Evolutionary conservation across 2,797 vertebrate genomes (phyloP), one percentile per base, ranked within the genome.

Genomic region (Gouania willdenowi): DNA sequence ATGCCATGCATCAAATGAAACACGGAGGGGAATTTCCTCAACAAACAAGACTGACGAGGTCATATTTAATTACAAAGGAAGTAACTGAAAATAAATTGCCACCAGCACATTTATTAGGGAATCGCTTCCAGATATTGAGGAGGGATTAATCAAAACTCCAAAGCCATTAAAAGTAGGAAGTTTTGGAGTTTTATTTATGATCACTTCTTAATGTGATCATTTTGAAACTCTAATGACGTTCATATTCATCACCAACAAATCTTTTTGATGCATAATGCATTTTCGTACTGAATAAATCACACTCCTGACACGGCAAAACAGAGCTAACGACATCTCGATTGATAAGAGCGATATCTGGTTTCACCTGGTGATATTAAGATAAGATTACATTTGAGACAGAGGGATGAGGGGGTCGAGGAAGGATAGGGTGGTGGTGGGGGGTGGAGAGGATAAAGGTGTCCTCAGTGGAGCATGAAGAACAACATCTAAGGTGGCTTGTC

Each of bases 361-460:
- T 73, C 84, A 85, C 76, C 78, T 81, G 81, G 77, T 67, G 86
- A 90, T 88, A 82, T 79, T 73, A 63, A 81, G 85, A 89, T 88
- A 88, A 88, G 82, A 85, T 85, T 74, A 75, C 47, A 77, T 82
- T 74, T 72, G 71, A 79, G 74, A 81, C 80, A 69, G 77, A 74
- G 61, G 64, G 69, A 70, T 66, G 62, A 51, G 37, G 48, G 41
- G 58, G 53, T 38, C 50, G 56, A 49, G 63, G 26, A 37, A 37
- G n/a, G 19, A 20, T n/a, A 20, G 44, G 40, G 60, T 41, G 10
- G 37, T 40, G 25, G 40, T 40, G 14, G 19, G 12, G 40, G 34
- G 32, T 32, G 48, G 39, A 34, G 33, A 31, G 49, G 50, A 60
- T 44, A 43, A 56, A 61, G 57, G 42, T 66, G 60, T 75, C 56